A percentile compares a stretch with the other conserved stretches of the same genome.
These are phyloP conservation scores for Heterochromis multidens DNA, from an alignment of 2,113 vertebrate species.

Conservation along the genomic window DNA sequence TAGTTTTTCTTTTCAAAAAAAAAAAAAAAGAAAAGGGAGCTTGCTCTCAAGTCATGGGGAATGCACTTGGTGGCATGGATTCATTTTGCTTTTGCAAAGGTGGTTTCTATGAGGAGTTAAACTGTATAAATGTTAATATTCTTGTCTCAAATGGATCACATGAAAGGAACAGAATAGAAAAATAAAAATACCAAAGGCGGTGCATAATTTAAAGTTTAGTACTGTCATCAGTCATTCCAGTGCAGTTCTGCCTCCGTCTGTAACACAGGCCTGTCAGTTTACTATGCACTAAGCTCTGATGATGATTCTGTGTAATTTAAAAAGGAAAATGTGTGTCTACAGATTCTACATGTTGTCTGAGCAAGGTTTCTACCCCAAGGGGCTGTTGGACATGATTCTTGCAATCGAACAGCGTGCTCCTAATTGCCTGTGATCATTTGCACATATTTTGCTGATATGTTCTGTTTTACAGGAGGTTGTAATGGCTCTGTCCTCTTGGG, in stretches of 20 bases:
- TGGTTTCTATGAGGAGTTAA: background rate
- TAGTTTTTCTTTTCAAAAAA: too few species aligned
- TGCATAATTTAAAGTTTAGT: background rate
- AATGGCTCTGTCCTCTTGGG: conserved; percentile 25
- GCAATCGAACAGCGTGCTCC: conserved; percentile 33
- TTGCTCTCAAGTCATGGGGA: too few species aligned
- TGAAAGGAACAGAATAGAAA: background rate
- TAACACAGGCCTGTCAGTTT: background rate
- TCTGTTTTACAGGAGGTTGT: conserved; percentile 28
- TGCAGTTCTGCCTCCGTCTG: background rate
- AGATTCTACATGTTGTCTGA: conserved; percentile 2
- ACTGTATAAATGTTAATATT: background rate
- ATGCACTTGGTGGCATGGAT: background rate
- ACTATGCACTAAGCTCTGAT: background rate
- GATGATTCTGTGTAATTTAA: conserved; percentile 20
- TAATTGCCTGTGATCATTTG: conserved; percentile 56
- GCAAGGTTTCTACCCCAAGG: conserved; percentile 32
- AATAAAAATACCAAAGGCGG: background rate
- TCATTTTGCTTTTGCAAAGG: background rate
- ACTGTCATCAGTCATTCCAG: background rate
- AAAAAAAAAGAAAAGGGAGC: too few species aligned
- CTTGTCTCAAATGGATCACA: background rate
- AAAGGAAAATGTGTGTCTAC: background rate
- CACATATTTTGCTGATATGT: conserved; percentile 27
- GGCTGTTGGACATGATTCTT: conserved; percentile 38